phyloP scores from a whole-genome alignment of 2,113 vertebrate species.

The Pleuronectes platessa region DNA sequence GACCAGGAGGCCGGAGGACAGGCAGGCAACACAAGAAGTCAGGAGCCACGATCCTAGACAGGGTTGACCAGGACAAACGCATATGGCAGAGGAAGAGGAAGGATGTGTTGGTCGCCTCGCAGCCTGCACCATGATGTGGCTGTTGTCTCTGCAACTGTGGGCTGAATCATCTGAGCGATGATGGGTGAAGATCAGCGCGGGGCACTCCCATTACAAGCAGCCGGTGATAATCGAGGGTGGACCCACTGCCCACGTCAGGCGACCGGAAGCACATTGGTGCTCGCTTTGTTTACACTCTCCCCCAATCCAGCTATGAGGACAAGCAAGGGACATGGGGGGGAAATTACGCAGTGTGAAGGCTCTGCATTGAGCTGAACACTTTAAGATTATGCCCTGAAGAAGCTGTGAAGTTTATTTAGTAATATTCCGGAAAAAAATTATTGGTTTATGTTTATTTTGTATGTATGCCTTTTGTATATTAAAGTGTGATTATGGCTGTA shows the following conservation, averaged over 20 bases:
- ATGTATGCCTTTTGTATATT: neutral
- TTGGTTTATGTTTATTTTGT: conserved; percentile 19
- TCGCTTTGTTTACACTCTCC: conserved; percentile 32
- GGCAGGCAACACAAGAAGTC: neutral
- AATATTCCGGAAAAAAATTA: neutral
- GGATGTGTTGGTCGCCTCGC: neutral
- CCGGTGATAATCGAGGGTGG: conserved; percentile 28
- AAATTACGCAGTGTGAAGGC: neutral
- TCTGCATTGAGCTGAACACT: neutral
- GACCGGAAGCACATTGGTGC: conserved; percentile 5
- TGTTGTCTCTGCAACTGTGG: conserved; percentile 12
- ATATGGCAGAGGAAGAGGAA: neutral
- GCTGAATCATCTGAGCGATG: conserved; percentile 15
- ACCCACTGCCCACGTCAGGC: conserved; percentile 33
- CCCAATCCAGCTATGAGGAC: conserved; percentile 7
- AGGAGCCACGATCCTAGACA: neutral
- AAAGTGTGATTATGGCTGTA: neutral
- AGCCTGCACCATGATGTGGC: conserved; percentile 11
- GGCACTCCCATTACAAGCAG: conserved; percentile 24
- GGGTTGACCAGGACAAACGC: neutral
- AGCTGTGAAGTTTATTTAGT: neutral
- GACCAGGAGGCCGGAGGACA: conserved; percentile 1
- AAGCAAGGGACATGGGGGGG: neutral
- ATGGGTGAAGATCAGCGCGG: conserved; percentile 29
- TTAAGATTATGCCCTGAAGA: neutral